Base-by-base conservation (phyloP, 1,140 invertebrate species). In the Drosophila busckii region DNA sequence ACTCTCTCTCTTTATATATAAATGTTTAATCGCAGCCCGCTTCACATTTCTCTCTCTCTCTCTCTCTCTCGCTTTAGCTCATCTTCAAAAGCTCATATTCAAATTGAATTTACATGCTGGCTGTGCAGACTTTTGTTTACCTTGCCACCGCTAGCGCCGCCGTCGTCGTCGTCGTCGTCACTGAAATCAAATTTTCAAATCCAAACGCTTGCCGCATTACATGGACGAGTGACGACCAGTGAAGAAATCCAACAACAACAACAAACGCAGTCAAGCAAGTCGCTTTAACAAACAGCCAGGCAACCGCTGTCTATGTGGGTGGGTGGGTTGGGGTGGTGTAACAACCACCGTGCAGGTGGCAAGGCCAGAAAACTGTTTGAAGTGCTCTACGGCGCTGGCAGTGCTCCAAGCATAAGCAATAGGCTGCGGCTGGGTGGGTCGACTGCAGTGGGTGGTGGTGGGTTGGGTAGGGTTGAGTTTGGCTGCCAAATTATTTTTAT, bases 91-190 rank as follows among this genome's bases (percentile, higher is more conserved):
- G 40, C 42, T 65, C 61, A 78, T 78, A 84, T 84, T 80, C 66
- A 84, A 84, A 84, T 80, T 84, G 70, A 80, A 84, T 84, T 84
- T 80, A 60, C 67, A 80, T 84, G 71, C 70, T 65, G 71, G 70
- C 70, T 31, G 29, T 38, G 50, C 38, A 42, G 67, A 63, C 53
- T 80, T 80, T 67, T 78, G 71, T 78, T 78, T 78, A 67, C 67
- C 48, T 67, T 58, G 44, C 52, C 50, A 45, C 46, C 63, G 58
- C 28, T 40, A 42, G 12, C 37, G 22, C 0, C 44, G 9, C 8
- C 12, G 3, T 2, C n/a, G 10, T 1, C 13, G 13, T 1, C 19
- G 3, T 2, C 22, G n/a, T 10, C 41, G n/a, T 3, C 7, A 35
- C 12, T 48, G 10, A 59, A 59, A 52, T 59, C 46, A 59, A 59